A percentile compares a stretch with the other conserved stretches of the same genome.
phyloP scores from a whole-genome alignment of 2,113 vertebrate genomes.

The Apteryx owenii region DNA sequence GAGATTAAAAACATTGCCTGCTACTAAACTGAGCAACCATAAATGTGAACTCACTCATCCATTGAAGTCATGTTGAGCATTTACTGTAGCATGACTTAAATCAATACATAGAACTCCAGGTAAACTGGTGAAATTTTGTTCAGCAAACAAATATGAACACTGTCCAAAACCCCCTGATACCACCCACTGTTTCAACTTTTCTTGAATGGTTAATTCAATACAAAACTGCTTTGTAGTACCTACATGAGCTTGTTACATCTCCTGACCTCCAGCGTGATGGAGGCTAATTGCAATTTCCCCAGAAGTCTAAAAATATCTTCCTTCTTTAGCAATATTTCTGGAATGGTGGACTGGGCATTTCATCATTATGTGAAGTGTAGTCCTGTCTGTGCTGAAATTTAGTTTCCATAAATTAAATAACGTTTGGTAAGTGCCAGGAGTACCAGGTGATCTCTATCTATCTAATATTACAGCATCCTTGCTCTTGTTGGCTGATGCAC shows the following conservation, averaged over 20 bases:
- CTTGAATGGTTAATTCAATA: neutral
- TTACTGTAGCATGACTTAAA: conserved; percentile 73
- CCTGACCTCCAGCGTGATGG: neutral
- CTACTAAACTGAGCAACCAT: conserved; percentile 70
- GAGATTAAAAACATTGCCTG: conserved; percentile 67
- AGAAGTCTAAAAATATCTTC: neutral
- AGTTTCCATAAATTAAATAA: neutral
- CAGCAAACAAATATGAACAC: neutral
- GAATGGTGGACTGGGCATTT: neutral
- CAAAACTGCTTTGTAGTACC: neutral
- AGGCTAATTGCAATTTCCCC: neutral
- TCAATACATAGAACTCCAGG: conserved; percentile 77
- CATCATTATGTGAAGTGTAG: neutral
- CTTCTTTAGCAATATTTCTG: neutral
- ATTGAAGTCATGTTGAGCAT: conserved; percentile 75
- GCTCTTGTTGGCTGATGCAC: neutral
- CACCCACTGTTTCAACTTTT: neutral
- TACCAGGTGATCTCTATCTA: neutral
- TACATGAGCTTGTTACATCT: neutral
- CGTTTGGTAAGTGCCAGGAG: neutral
- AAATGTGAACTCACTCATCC: conserved; percentile 76
- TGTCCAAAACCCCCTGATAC: neutral
- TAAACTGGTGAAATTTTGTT: conserved; percentile 28
- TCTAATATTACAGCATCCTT: neutral
- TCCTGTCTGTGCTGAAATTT: neutral